phyloP scores from a whole-genome alignment of 2,888 invertebrate genomes.

The Epirrhoe alternata region DNA sequence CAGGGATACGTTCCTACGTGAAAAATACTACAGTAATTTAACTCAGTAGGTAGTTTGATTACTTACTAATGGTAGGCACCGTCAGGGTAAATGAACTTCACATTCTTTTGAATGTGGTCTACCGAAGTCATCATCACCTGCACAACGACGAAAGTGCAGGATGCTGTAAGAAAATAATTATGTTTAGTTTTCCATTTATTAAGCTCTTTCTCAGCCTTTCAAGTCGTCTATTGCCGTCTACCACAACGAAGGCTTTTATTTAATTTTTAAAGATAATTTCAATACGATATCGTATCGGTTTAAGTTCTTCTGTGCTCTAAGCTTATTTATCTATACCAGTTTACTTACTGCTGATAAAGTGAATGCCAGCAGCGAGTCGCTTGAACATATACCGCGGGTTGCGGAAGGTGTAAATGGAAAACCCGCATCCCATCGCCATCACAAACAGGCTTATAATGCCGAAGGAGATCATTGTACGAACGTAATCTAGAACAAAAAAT shows the following conservation, averaged over 20 bases:
- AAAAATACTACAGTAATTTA: no score
- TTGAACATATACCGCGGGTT: constrained; percentile 96
- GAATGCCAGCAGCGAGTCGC: constrained; percentile 92
- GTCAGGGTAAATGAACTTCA: constrained; percentile 88
- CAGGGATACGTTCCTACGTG: no score
- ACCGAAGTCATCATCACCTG: constrained; percentile 91
- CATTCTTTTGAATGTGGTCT: constrained; percentile 88
- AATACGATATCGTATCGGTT: no score
- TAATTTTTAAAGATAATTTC: no score
- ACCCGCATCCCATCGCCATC: constrained; percentile 92
- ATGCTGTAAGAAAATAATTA: constrained; percentile 80
- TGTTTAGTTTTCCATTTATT: not conserved
- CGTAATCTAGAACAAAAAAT: constrained; percentile 87
- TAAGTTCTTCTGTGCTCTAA: no score
- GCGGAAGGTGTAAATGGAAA: constrained; percentile 93
- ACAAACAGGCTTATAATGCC: constrained; percentile 92
- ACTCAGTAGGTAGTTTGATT: no score
- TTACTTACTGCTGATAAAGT: constrained; percentile 91
- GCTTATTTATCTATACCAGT: no score
- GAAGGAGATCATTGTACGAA: constrained; percentile 93
- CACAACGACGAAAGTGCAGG: constrained; percentile 92
- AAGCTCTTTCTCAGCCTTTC: not conserved
- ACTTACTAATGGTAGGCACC: constrained; percentile 86
- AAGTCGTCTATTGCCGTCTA: no score
- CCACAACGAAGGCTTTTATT: no score